Base-by-base conservation (phyloP, 2,888 invertebrate species). In the Xestia xanthographa region DNA sequence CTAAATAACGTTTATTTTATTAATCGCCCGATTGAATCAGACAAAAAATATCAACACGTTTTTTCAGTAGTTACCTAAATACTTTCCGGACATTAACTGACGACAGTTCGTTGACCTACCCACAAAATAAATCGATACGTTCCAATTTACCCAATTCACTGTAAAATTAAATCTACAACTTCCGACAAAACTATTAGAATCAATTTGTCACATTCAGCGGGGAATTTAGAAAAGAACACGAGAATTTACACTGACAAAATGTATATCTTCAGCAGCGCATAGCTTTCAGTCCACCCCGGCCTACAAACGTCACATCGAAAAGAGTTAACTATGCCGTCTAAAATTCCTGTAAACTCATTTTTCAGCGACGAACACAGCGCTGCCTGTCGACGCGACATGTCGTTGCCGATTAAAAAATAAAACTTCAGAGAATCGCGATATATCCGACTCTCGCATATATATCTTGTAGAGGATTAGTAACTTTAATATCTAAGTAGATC, bases 331-430 rank as follows among this genome's bases (percentile, higher is more conserved):
- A 76, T 62, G 69, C 79, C 63, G 38, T 81, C 88, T 82, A 77
- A 85, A 91, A 93, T 93, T 93, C 93, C 89, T 87, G 90, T 88
- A 90, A 93, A 91, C 88, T 88, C 87, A 91, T 93, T 92, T 92
- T 91, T 93, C 93, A 93, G 86, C 77, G 67, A 38, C 41, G 62
- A 86, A 86, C 88, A 87, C 72, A 78, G 65, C 77, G 79, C 63
- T 82, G 77, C 80, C 87, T 80, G 88, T 88, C 88, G 69, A 34
- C 84, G 75, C 48, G 26, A 29, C 88, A 65, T 85, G 83, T 86
- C 86, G 66, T 78, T 75, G 77, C 69, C 80, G 87, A 87, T 89
- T 87, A 87, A 89, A 87, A 89, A 89, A 87, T 85, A 82, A 83
- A 87, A 87, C 88, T 89, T 89, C 88, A 87, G 43, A 82, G 89